Evolutionary conservation across 2,113 vertebrate species (phyloP), one percentile per base, ranked within the genome.

Genomic region (Cynopterus brachyotis): DNA sequence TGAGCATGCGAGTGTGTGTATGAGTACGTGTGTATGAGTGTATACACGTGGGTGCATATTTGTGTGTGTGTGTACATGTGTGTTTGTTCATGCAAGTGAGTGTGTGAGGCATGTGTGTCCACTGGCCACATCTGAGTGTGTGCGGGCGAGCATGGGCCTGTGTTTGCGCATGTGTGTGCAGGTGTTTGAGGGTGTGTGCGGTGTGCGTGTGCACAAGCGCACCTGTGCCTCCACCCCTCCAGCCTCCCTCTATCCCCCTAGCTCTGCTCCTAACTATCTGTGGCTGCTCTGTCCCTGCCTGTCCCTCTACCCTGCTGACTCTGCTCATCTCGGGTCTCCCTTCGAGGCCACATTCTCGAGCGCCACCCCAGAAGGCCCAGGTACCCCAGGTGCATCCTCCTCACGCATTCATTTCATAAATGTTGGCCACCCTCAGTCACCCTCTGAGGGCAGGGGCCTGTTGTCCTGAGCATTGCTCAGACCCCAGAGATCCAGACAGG

Each of bases 401-500:
- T 0, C 9, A 13, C 0, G n/a, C 22, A 35, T 5, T 45, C n/a
- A 9, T 42, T 35, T 17, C 42, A 13, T 60, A 47, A 22, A 15
- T 2, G 16, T 1, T 7, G 5, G 24, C 42, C 42, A 70, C n/a
- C 9, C 13, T 16, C 10, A 50, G 15, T 73, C 2, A 1, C 22
- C 32, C 45, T 26, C 7, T 1, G 30, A 30, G 22, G 45, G 8
- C 70, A 47, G 42, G 15, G 17, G 5, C 64, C 55, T 6, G 19
- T 1, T 0, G 1, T 4, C 47, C 1, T 1, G 35, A 32, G 22
- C 22, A 30, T 8, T 20, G 6, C 40, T 19, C 4, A 0, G 24
- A 59, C 32, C 57, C n/a, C 45, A 69, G 30, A 19, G 40, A 35
- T 66, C 9, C 20, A 88, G 9, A 26, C 42, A 37, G 40, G 22